Evolutionary conservation across 1,140 invertebrate genomes (phyloP).

Genomic region (Kradibia gibbosae): DNA sequence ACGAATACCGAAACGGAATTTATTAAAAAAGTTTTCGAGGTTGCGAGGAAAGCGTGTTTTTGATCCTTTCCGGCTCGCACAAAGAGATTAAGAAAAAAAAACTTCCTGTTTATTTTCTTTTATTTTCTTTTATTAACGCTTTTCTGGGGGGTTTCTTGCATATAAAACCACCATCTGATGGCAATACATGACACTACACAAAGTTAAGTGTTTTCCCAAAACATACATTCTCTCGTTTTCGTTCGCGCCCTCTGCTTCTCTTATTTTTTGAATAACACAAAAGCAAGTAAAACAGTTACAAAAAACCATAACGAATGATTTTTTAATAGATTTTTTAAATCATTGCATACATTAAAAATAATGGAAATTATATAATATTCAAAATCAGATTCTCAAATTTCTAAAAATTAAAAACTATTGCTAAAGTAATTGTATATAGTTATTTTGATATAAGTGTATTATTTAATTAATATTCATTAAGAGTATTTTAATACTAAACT

Average conservation of each 20-base stretch:
- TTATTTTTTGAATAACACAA: background rate
- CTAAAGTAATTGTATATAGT: too few relatives aligned
- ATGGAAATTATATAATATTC: background rate
- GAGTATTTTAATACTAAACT: too few relatives aligned
- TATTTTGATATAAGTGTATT: too few relatives aligned
- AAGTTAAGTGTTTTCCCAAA: background rate
- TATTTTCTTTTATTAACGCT: background rate
- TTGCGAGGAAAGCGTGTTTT: background rate
- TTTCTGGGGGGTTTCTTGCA: background rate
- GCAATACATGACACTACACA: background rate
- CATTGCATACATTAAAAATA: background rate
- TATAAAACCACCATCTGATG: background rate
- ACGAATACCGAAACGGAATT: background rate
- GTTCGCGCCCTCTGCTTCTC: background rate
- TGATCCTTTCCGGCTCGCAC: background rate
- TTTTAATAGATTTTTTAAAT: background rate
- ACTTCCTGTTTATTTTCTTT: background rate
- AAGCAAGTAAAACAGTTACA: background rate
- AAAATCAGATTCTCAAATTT: too few relatives aligned
- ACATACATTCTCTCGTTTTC: too few relatives aligned
- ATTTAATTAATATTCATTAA: too few relatives aligned
- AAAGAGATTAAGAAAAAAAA: background rate
- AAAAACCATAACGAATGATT: background rate
- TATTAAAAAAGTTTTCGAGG: conserved; percentile 1
- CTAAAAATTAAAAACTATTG: too few relatives aligned